These are phyloP conservation scores for Drosophila bocki DNA, from an alignment of 1,140 invertebrate species.

Conservation along the genomic window DNA sequence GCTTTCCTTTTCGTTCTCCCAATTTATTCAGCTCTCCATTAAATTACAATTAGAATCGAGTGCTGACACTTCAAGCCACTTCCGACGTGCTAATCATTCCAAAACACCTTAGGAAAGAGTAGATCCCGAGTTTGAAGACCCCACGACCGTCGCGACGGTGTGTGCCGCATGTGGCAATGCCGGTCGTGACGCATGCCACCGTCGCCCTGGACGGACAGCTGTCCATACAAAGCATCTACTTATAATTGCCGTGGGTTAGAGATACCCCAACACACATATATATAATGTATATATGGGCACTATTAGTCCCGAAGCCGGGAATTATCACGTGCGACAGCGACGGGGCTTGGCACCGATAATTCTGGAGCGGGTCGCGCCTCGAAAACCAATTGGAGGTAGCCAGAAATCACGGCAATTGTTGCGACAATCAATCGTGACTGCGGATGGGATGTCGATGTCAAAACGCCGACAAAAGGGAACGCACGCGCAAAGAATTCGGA, in stretches of 20 bases:
- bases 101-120: constrained; percentile 14
- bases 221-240: constrained; percentile 66
- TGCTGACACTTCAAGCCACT: constrained; percentile 24
- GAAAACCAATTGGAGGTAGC: constrained; percentile 79
- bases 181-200: constrained; percentile 62
- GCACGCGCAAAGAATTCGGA: constrained; percentile 64
- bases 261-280: not conserved
- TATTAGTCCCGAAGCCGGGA: constrained; percentile 9
- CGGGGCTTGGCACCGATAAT: constrained; percentile 60
- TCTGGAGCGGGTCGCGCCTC: constrained; percentile 18
- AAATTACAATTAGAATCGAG: constrained; percentile 31
- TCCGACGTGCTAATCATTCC: constrained; percentile 41
- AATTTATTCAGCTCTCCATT: constrained; percentile 6
- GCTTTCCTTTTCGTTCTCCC: constrained; percentile 12
- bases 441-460: constrained; percentile 63
- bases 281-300: constrained; percentile 1
- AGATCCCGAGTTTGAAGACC: constrained; percentile 4
- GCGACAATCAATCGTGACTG: constrained; percentile 81
- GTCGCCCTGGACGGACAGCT: constrained; percentile 43
- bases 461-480: constrained; percentile 76
- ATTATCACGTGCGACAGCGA: constrained; percentile 64
- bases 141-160: not conserved
- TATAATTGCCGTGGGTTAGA: constrained; percentile 52
- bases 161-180: constrained; percentile 28
- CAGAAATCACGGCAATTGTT: constrained; percentile 79